phyloP scores from a whole-genome alignment of 2,888 invertebrate genomes.

The Autographa pulchrina region DNA sequence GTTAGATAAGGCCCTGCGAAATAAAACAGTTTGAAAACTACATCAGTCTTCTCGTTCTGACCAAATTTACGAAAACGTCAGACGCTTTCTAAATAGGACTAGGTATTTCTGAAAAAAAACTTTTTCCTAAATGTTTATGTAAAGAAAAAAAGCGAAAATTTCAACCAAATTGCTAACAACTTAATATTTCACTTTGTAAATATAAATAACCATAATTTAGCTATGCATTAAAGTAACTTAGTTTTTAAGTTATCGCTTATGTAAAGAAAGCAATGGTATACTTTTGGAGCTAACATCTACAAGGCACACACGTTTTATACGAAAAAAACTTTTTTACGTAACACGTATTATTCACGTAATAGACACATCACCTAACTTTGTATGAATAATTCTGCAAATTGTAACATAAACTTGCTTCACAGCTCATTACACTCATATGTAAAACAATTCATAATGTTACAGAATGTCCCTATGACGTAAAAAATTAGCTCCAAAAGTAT shows the following conservation, averaged over 20 bases:
- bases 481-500: conserved; percentile 38
- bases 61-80: conserved; percentile 23
- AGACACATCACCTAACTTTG: not conserved
- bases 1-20: conserved; percentile 5
- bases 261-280: conserved; percentile 23
- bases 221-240: conserved; percentile 45
- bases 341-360: too few relatives aligned
- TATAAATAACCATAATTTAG: conserved; percentile 40
- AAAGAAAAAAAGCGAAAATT: not conserved
- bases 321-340: too few relatives aligned
- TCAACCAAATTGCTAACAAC: not conserved
- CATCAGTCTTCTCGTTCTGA: not conserved
- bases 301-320: not conserved
- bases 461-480: not conserved
- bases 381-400: not conserved
- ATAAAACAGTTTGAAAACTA: conserved; percentile 3
- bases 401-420: not conserved
- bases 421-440: not conserved
- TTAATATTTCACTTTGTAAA: conserved; percentile 48
- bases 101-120: not conserved
- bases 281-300: conserved; percentile 38
- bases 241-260: conserved; percentile 49
- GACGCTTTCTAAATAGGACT: conserved; percentile 25
- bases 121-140: not conserved
- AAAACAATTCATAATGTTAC: not conserved